A percentile compares a stretch with the other conserved stretches of the same genome.
These are phyloP conservation scores for Poeciliopsis infans DNA, from an alignment of 2,797 vertebrate species.

Conservation along the genomic window DNA sequence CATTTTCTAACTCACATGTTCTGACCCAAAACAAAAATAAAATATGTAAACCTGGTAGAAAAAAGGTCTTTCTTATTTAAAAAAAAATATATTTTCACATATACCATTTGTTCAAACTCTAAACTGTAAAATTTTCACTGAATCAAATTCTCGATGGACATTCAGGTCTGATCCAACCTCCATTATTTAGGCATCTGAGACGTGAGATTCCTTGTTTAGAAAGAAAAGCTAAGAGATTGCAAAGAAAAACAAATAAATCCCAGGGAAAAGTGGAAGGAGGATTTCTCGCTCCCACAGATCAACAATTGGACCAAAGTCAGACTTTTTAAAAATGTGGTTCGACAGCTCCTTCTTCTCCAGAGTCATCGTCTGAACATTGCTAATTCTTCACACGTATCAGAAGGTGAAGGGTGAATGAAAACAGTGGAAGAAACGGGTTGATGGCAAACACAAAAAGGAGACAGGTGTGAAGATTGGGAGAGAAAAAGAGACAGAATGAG, in stretches of 20 bases:
- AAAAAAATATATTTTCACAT: not conserved
- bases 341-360: not conserved
- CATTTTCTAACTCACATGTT: not conserved
- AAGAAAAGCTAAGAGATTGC: constrained; percentile 1
- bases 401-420: constrained; percentile 2
- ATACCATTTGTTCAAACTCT: not conserved
- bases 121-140: constrained; percentile 30
- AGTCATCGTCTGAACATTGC: constrained; percentile 8
- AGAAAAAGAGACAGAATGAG: constrained; percentile 27
- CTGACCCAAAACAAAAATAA: no score
- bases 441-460: constrained; percentile 18
- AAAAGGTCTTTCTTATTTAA: no score
- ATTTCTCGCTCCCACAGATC: constrained; percentile 32
- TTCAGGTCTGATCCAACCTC: not conserved
- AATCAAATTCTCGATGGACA: constrained; percentile 26
- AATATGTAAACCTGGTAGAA: no score
- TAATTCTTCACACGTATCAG: constrained; percentile 12
- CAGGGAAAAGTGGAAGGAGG: not conserved
- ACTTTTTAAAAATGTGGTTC: constrained; percentile 13
- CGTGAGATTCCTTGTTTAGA: constrained; percentile 6
- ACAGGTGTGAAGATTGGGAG: constrained; percentile 6
- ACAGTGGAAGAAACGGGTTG: constrained; percentile 5
- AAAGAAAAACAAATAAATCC: not conserved
- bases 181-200: not conserved
- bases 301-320: constrained; percentile 9